Evolutionary conservation across 2,888 invertebrate genomes (phyloP), one percentile per base, ranked within the genome.

Genomic region (Apodemia duryi): DNA sequence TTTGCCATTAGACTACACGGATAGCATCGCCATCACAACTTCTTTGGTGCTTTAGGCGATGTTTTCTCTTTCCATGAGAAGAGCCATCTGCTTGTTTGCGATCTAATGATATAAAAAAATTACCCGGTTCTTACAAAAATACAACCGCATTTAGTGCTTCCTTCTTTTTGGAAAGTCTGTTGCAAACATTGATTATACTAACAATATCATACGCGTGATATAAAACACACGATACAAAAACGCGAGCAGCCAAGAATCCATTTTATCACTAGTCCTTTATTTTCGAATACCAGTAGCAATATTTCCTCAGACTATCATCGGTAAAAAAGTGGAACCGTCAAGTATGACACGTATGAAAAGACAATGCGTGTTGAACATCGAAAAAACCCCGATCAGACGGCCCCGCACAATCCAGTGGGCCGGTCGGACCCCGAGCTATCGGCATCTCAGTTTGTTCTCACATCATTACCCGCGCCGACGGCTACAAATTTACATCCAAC

Each of bases 381-480:
- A 68, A 69, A 70, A 65, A 68, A 66, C 64, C 60, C 54, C 63
- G 68, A 68, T 68, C 69, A 66, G 66, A 66, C 41, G 38, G 52
- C 64, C 62, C 66, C 67, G 69, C 69, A 68, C 69, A 66, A 65
- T 64, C 69, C 67, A 65, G 69, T 65, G 68, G 68, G 66, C 67
- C 67, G 68, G 65, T 67, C 41, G 41, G 41, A 41, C 41, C 68
- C 69, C 67, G 52, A 68, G 70, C 69, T 74, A 70, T 72, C 73
- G 83, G 86, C 86, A 91, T 91, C 91, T 89, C 88, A 89, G 90
- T 90, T 88, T 90, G 91, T 91, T 91, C 91, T 91, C 91, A 91
- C 91, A 91, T 91, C 91, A 91, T 91, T 91, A 91, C 91, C 91
- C 91, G 87, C 90, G 91, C 91, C 91, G 91, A 91, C 91, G 90